These are phyloP conservation scores for Mormyrus iriodes DNA, from an alignment of 2,113 vertebrate genomes.

Conservation along the genomic window DNA sequence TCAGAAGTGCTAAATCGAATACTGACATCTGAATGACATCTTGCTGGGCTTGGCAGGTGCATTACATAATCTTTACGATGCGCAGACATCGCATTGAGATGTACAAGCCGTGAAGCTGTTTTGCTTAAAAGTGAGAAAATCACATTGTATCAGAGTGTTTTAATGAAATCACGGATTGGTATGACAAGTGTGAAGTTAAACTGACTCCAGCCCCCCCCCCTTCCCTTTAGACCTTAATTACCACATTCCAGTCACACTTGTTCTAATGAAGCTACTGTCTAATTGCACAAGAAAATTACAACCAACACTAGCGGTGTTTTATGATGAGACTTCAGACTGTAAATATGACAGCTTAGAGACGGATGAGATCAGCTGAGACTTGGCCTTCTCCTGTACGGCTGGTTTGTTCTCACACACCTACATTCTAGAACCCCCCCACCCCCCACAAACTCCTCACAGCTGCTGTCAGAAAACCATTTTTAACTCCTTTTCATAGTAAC, in stretches of 20 bases:
- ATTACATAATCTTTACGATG: background rate
- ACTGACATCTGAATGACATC: background rate
- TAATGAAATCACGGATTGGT: slow-evolving; percentile 32
- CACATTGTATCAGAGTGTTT: slow-evolving; percentile 5
- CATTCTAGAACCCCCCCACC: background rate
- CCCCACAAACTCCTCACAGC: background rate
- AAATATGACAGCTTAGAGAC: slow-evolving; percentile 56
- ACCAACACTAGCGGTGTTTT: slow-evolving; percentile 58
- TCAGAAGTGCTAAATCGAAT: background rate
- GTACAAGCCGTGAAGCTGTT: background rate
- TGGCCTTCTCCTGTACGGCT: slow-evolving; percentile 38
- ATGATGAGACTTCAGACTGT: slow-evolving; percentile 48
- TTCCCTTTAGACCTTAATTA: slow-evolving; percentile 41
- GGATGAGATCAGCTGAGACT: slow-evolving; percentile 40
- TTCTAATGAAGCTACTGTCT: slow-evolving; percentile 58
- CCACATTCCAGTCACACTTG: slow-evolving; percentile 49
- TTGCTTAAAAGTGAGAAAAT: slow-evolving; percentile 13
- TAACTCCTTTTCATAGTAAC: background rate
- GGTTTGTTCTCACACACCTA: background rate
- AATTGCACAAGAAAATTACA: slow-evolving; percentile 56
- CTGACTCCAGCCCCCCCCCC: slow-evolving; percentile 12
- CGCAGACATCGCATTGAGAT: background rate
- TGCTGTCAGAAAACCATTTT: background rate
- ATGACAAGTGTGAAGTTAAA: slow-evolving; percentile 29
- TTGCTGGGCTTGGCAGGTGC: background rate